These are phyloP conservation scores for Geopemphigus sp. DNA, from an alignment of 1,140 invertebrate genomes.

Conservation along the genomic window DNA sequence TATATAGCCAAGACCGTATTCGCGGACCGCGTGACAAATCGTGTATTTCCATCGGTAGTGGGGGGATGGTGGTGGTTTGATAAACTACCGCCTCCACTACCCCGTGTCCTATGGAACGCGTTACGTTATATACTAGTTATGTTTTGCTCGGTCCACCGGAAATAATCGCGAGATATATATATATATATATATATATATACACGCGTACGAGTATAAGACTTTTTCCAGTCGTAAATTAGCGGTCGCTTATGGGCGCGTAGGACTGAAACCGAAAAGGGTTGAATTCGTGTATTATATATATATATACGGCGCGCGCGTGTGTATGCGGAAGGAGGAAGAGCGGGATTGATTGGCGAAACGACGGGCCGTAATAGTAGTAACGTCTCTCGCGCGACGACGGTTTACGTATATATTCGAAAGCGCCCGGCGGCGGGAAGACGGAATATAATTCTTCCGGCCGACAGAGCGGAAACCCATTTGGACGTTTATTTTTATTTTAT, in stretches of 20 bases:
- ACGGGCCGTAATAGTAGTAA: conserved; percentile 18
- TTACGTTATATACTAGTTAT: not conserved
- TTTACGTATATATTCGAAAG: conserved; percentile 11
- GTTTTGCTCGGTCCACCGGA: not conserved
- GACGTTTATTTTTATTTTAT: conserved; percentile 38
- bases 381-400: conserved; percentile 19
- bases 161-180: not conserved
- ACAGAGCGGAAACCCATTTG: conserved; percentile 49
- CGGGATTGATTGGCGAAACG: conserved; percentile 43
- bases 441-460: conserved; percentile 48
- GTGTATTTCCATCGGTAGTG: too few relatives aligned
- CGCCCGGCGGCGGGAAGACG: conserved; percentile 21
- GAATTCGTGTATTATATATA: not conserved
- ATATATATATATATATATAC: not conserved
- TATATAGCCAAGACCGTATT: too few relatives aligned
- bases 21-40: not conserved
- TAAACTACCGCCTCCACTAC: not conserved
- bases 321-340: not conserved
- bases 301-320: not conserved
- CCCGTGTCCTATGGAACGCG: not conserved
- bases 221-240: conserved; percentile 7
- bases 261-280: conserved; percentile 14
- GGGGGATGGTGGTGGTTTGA: too few relatives aligned
- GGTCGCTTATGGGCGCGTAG: not conserved
- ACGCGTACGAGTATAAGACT: not conserved